Evolutionary conservation across 2,113 vertebrate genomes (phyloP), one percentile per base, ranked within the genome.

Genomic region (Rafetus swinhoei): DNA sequence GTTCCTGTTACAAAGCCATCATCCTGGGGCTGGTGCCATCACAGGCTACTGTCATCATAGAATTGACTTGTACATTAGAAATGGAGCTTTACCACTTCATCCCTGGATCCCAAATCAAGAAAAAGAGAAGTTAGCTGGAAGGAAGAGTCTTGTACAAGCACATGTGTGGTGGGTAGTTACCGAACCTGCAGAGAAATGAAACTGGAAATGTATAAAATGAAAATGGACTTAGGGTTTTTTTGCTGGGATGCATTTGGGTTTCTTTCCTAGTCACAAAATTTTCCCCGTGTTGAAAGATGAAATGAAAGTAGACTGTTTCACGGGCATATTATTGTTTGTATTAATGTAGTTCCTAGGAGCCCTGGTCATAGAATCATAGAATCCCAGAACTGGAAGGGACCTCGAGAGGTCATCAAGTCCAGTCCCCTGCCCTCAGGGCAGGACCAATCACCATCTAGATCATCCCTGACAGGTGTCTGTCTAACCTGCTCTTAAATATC

Each of bases 51-150:
- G 60, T 32, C 6, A 29, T 65, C 27, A 16, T 32, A 35, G 69
- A 35, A 6, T 80, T 80, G 9, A 9, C 11, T n/a, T 80, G 3
- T 11, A 54, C 12, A 3, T 10, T 52, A 12, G 16, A n/a, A 21
- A 52, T 32, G 1, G 6, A 54, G 6, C 29, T 9, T 52, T 52
- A 53, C 60, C 29, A 6, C 27, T 29, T 29, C 60, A 14, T 29
- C 29, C 13, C 25, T 29, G 27, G 60, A 62, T 29, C 27, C 60
- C 60, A 13, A 62, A 62, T 29, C 60, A 62, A 62, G 27, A 62
- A 62, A 0, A 0, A 1, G 52, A 55, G 25, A 24, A 52, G 86
- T 0, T 74, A 4, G 60, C 3, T 2, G 25, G 74, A 45, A 69
- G 2, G 1, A 53, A 85, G 69, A 6, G 3, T 35, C n/a, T 12